Conservation (phyloP, 2,888 invertebrate species). For the Drepanosiphum platanoidis region DNA sequence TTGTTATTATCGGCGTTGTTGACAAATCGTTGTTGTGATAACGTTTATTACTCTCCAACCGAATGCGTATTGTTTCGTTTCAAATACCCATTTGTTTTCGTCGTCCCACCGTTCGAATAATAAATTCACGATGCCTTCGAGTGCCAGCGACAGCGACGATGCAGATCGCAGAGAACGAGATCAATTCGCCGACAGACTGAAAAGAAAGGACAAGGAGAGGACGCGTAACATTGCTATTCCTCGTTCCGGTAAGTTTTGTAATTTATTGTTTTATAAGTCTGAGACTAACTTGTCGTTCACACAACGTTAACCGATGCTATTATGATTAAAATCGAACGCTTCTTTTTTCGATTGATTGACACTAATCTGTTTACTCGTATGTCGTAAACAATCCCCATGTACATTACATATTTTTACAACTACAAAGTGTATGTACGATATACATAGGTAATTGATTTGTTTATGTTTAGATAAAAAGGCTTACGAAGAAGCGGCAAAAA, state of each 20-base stretch:
- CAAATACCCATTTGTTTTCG: background rate
- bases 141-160: constrained; percentile 72
- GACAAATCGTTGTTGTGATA: background rate
- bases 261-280: background rate
- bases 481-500: constrained; percentile 88
- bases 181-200: constrained; percentile 89
- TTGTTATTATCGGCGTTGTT: background rate
- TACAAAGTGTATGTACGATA: background rate
- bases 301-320: too few relatives aligned
- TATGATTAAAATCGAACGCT: too few relatives aligned
- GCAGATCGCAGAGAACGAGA: constrained; percentile 91
- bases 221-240: constrained; percentile 78
- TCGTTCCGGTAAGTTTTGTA: constrained; percentile 67
- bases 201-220: constrained; percentile 87
- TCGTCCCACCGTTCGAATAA: too few relatives aligned
- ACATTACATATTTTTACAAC: too few relatives aligned
- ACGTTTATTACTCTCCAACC: background rate
- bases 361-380: too few relatives aligned
- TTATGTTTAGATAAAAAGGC: constrained; percentile 75
- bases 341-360: too few relatives aligned
- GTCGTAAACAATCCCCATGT: too few relatives aligned
- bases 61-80: background rate
- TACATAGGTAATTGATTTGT: background rate
- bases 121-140: constrained; percentile 51
- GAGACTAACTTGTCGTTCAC: too few relatives aligned